Conservation (phyloP, 1,140 invertebrate species). For the Lethrus apterus region DNA sequence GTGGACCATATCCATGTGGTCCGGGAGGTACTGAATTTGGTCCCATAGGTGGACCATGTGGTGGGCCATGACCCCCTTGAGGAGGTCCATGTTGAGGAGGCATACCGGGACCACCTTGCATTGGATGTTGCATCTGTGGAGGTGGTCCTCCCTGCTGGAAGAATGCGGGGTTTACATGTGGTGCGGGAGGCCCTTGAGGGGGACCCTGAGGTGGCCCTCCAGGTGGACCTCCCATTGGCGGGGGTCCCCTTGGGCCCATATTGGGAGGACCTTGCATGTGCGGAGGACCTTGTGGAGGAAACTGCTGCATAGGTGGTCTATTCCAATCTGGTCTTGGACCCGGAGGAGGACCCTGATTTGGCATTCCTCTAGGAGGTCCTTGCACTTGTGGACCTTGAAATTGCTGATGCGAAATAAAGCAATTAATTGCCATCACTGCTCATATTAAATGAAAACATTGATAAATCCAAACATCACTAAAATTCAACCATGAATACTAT, state of each 20-base stretch:
- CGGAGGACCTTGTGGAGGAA: conserved; percentile 45
- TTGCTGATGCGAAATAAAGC: conserved; percentile 26
- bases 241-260: conserved; percentile 45
- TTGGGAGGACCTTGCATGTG: conserved; percentile 66
- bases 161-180: conserved; percentile 94
- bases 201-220: conserved; percentile 56
- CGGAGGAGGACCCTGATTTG: conserved; percentile 55
- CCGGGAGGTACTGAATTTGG: conserved; percentile 49
- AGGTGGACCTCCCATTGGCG: conserved; percentile 46
- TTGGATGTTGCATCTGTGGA: conserved; percentile 52
- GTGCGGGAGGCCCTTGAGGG: conserved; percentile 68
- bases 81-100: conserved; percentile 52
- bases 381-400: conserved; percentile 57
- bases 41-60: conserved; percentile 49
- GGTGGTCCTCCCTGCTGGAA: conserved; percentile 69
- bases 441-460: too few species aligned
- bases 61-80: conserved; percentile 54
- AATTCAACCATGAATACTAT: too few species aligned
- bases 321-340: conserved; percentile 67
- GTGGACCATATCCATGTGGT: conserved; percentile 55
- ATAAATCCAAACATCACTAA: too few species aligned
- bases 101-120: conserved; percentile 34
- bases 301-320: conserved; percentile 57
- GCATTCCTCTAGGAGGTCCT: conserved; percentile 53
- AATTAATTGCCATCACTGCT: too few species aligned